Evolutionary conservation across 2,888 invertebrate genomes (phyloP), one percentile per base, ranked within the genome.

Genomic region (Altica lythri): DNA sequence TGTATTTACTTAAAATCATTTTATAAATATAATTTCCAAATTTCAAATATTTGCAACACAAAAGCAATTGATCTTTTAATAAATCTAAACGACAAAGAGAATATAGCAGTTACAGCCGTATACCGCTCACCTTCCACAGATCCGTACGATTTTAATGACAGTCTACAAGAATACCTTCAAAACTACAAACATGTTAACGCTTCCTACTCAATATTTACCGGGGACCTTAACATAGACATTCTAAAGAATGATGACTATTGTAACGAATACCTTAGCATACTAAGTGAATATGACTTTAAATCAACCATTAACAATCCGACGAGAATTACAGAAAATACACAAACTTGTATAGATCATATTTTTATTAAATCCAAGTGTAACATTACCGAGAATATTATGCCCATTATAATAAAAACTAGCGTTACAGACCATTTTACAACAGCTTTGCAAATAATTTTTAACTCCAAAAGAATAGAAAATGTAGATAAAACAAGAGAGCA

Each of bases 121-220:
- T 45, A 45, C 19, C 17, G 45, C 19, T 45, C 34, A 45, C 34
- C 45, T 19, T 45, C 45, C n/a, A 45, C 34, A 10, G 13, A 45
- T 45, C 18, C 30, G 1, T 30, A 45, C 6, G 22, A 32, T 5
- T 45, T 45, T 30, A 45, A 30, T 12, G 18, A n/a, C 10, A 9
- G 34, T 10, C 9, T 45, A 18, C 45, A 45, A 45, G 30, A 18
- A 8, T 32, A 12, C 8, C 10, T 45, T 34, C 35, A 34, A 1
- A 46, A 22, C 22, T 9, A 8, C 13, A 8, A 34, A 34, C 34
- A 46, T 46, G n/a, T n/a, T n/a, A n/a, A n/a, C n/a, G n/a, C n/a
- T n/a, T n/a, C n/a, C n/a, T n/a, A n/a, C n/a, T n/a, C n/a, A n/a
- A n/a, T n/a, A 6, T 35, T 46, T 13, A 25, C 25, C 6, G 35